phyloP scores from a whole-genome alignment of 2,888 invertebrate species.

The Cataglyphis livida region DNA sequence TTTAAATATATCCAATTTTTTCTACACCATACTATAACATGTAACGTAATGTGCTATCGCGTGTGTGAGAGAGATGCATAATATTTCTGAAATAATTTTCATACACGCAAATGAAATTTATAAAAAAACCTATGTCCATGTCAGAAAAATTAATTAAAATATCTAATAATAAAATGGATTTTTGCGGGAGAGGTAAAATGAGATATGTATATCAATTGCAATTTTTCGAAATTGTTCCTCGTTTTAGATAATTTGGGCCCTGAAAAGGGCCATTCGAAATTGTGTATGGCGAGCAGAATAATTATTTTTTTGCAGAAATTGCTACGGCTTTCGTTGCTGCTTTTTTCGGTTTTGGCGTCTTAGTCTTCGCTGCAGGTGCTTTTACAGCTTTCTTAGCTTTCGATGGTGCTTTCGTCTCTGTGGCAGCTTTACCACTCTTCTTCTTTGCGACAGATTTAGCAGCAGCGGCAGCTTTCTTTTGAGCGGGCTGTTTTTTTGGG shows the following conservation, averaged over 20 bases:
- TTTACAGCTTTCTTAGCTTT: conserved; percentile 75
- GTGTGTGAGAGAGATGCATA: neutral
- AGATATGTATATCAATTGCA: neutral
- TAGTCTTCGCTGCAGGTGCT: conserved; percentile 78
- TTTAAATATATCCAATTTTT: neutral
- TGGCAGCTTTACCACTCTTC: conserved; percentile 18
- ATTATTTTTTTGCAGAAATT: conserved; percentile 68
- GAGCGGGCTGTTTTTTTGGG: conserved; percentile 78
- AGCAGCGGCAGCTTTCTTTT: conserved; percentile 72
- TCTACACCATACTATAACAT: neutral
- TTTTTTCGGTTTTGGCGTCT: conserved; percentile 84
- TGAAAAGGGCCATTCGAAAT: conserved; percentile 74
- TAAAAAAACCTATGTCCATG: neutral
- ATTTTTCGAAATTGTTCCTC: conserved; percentile 23
- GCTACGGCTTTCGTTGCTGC: conserved; percentile 63
- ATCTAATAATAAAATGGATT: neutral
- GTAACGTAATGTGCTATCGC: neutral
- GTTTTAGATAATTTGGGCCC: conserved; percentile 60
- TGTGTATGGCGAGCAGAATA: neutral
- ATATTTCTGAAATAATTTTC: neutral
- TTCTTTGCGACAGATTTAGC: neutral
- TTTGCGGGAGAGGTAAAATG: neutral
- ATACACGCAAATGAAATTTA: neutral
- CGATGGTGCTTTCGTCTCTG: conserved; percentile 53
- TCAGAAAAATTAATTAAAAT: neutral